Percentiles rank a stretch among this genome's conserved stretches.
These are phyloP conservation scores for Dolichotis patagonum DNA, from an alignment of 2,113 vertebrate genomes.

Conservation along the genomic window DNA sequence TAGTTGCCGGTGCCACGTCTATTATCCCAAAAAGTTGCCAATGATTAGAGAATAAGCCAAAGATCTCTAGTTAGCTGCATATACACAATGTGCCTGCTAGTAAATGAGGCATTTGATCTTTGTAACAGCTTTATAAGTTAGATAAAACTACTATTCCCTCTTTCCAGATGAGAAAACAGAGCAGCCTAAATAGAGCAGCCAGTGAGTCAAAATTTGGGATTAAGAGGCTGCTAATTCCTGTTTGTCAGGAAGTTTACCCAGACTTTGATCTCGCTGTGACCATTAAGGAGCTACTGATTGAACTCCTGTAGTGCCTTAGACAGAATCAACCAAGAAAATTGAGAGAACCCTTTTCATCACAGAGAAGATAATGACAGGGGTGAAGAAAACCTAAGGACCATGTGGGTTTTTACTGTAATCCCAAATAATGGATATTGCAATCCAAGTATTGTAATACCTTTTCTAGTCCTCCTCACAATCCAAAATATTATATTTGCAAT, in stretches of 20 bases:
- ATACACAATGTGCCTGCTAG: not conserved
- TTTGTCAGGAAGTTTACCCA: not conserved
- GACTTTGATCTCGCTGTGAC: not conserved
- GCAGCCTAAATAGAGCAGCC: no score
- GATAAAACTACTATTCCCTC: not conserved
- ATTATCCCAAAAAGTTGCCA: not conserved
- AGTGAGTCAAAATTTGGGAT: not conserved
- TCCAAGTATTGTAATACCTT: no score
- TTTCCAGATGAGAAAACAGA: conserved; percentile 9
- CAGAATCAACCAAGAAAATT: not conserved
- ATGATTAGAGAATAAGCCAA: not conserved
- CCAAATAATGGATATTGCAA: no score
- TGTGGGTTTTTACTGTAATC: not conserved
- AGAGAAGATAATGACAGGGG: not conserved
- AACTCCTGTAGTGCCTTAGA: not conserved
- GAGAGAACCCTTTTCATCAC: not conserved
- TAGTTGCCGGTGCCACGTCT: not conserved
- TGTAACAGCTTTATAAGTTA: not conserved
- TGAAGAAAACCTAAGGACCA: not conserved
- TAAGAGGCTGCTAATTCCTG: not conserved
- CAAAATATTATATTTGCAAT: no score
- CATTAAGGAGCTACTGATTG: not conserved
- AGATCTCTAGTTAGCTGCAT: not conserved
- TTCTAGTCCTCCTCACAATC: no score
- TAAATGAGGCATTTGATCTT: not conserved